Percentiles rank a stretch among this genome's conserved stretches.
Evolutionary conservation across 2,113 vertebrate species (phyloP).

Genomic region (Erinaceus europaeus): DNA sequence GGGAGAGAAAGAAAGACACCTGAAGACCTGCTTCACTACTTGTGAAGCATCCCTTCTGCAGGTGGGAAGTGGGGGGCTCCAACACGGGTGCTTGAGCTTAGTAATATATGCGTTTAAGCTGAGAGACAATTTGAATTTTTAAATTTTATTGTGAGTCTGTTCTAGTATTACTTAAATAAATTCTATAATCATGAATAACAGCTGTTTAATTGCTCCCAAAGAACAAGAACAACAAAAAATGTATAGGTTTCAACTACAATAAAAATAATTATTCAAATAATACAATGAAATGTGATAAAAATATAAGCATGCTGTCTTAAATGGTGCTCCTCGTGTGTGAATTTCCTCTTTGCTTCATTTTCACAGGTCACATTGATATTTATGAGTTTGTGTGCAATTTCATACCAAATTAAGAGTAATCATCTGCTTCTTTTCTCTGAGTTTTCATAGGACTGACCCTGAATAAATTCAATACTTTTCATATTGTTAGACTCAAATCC

Average conservation of each 20-base stretch:
- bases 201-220: not conserved
- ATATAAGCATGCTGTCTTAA: slow-evolving; percentile 67
- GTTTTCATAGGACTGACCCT: slow-evolving; percentile 8
- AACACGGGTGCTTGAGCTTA: no score
- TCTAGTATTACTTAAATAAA: no score
- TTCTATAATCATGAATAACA: not conserved
- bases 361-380: not conserved
- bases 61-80: no score
- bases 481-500: not conserved
- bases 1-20: no score
- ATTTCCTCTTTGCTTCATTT: not conserved
- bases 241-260: not conserved
- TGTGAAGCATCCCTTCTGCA: no score
- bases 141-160: no score
- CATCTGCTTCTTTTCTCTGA: not conserved
- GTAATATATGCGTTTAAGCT: no score
- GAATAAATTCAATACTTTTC: not conserved
- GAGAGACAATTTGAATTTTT: no score
- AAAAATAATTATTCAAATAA: slow-evolving; percentile 20
- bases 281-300: slow-evolving; percentile 51
- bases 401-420: slow-evolving; percentile 33
- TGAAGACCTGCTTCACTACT: no score
- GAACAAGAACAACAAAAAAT: not conserved
- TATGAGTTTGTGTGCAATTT: slow-evolving; percentile 3
- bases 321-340: slow-evolving; percentile 17